A percentile compares a stretch with the other conserved stretches of the same genome.
phyloP scores from a whole-genome alignment of 2,888 invertebrate species.

The Apamea epomidion region DNA sequence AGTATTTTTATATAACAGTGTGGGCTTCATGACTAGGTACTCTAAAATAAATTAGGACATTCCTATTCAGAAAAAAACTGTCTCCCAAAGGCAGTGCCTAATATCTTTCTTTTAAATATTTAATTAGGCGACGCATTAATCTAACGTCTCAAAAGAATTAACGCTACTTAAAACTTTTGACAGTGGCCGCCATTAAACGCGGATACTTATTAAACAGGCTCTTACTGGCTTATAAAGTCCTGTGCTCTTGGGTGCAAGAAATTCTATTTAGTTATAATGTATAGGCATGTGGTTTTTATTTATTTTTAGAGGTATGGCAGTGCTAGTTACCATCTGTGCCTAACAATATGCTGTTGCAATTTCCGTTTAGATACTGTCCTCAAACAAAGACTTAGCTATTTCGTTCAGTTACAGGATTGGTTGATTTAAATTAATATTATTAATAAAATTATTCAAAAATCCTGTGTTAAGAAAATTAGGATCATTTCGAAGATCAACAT shows the following conservation, averaged over 20 bases:
- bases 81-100: slow-evolving; percentile 36
- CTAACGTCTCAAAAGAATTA: slow-evolving; percentile 70
- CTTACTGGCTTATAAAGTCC: slow-evolving; percentile 55
- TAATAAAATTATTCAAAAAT: too few relatives aligned
- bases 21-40: slow-evolving; percentile 4
- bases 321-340: neutral
- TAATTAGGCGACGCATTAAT: slow-evolving; percentile 69
- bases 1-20: slow-evolving; percentile 17
- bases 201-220: slow-evolving; percentile 61
- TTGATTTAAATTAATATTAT: neutral
- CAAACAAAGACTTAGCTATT: slow-evolving; percentile 1
- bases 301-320: neutral
- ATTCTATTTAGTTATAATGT: slow-evolving; percentile 11
- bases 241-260: slow-evolving; percentile 24
- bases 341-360: neutral
- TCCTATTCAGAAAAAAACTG: slow-evolving; percentile 46
- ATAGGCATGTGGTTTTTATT: slow-evolving; percentile 2
- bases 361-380: neutral
- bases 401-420: neutral
- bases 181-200: slow-evolving; percentile 65
- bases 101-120: slow-evolving; percentile 66
- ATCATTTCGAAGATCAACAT: neutral
- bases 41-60: slow-evolving; percentile 50
- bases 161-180: slow-evolving; percentile 68
- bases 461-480: neutral